Base-by-base conservation (phyloP, 2,113 vertebrate species). In the Solea senegalensis region DNA sequence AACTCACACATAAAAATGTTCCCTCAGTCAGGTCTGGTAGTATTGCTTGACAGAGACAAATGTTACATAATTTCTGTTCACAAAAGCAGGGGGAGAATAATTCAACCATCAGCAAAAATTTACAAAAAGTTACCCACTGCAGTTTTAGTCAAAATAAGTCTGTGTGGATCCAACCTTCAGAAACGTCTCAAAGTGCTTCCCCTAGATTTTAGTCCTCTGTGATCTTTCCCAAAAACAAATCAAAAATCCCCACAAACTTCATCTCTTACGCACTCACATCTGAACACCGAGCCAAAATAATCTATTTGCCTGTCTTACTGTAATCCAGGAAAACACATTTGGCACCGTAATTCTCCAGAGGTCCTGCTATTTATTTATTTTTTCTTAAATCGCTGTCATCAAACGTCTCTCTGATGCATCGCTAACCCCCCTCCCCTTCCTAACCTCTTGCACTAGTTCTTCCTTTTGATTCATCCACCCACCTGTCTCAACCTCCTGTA, bases 281-380 rank as follows among this genome's bases (percentile, higher is more conserved):
- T 34, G 34, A 34, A 34, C n/a, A 15, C 28, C 7, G 16, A 26
- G 53, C 54, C 13, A 43, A 27, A 66, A 60, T 2, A 56, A 71
- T 54, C 65, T 50, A 54, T 77, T 64, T 64, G 8, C 16, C 27
- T 0, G 34, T 40, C 27, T 80, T 67, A 72, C 53, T 70, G 61
- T 83, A 78, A 85, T 85, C 71, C 80, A 61, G 26, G 34, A 69
- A 68, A 63, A 72, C 56, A 70, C 48, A 78, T 81, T 57, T 78
- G 50, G 65, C 40, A 48, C 49, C 59, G 55, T 75, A 69, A 82
- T 74, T 75, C 65, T 61, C 40, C 62, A 7, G 55, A 34, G 34
- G 34, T 34, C 34, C 34, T 6, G 34, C 34, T 34, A 21, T 21
- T 21, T 21, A 21, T 21, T 21, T 21, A 21, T 62, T 72, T 80